Conservation (phyloP, 1,140 invertebrate genomes). For the Drosophila seguyi region DNA sequence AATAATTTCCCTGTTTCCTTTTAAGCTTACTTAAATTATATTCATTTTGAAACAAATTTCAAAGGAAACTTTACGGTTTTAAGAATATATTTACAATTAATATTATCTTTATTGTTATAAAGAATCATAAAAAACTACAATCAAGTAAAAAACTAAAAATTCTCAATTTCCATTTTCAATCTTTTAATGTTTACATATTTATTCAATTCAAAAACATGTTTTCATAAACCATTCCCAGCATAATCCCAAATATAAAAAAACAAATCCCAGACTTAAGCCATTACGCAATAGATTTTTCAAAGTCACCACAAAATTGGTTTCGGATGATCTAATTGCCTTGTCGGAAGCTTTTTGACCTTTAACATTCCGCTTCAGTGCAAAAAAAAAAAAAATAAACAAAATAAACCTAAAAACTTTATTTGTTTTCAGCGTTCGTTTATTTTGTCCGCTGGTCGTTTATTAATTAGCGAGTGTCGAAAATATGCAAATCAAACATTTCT, state of each 20-base stretch:
- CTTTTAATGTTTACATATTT: background rate
- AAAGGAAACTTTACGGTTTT: too few relatives aligned
- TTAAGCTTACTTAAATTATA: too few relatives aligned
- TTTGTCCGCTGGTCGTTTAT: conserved; percentile 56
- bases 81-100: too few relatives aligned
- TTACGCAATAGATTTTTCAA: conserved; percentile 38
- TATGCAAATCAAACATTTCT: conserved; percentile 72
- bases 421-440: conserved; percentile 30
- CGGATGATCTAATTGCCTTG: conserved; percentile 57
- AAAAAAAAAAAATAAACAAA: background rate
- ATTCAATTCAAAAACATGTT: background rate
- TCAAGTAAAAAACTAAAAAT: background rate
- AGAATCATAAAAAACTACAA: background rate
- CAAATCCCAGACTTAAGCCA: conserved; percentile 1
- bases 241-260: conserved; percentile 1
- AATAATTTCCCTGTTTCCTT: too few relatives aligned
- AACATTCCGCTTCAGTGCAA: conserved; percentile 34
- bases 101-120: too few relatives aligned
- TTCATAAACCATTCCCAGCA: background rate
- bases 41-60: too few relatives aligned
- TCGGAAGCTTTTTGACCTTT: conserved; percentile 45
- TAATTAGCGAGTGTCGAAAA: conserved; percentile 81
- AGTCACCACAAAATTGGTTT: conserved; percentile 25
- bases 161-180: background rate
- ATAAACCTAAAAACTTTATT: conserved; percentile 6